Conservation (phyloP, 2,113 vertebrate species). For the Piprites chloris region DNA sequence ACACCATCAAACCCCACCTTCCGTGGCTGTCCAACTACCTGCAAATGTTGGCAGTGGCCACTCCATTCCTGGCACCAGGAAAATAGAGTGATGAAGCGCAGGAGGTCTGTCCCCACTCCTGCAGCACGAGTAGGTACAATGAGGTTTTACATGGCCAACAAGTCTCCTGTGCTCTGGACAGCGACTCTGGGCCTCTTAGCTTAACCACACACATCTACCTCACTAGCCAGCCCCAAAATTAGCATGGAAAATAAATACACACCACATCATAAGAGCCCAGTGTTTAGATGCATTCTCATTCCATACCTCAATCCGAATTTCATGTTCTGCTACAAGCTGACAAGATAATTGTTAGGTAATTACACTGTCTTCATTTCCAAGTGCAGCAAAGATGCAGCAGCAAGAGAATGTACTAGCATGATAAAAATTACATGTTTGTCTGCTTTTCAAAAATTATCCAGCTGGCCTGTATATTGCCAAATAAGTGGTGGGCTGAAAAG, state of each 20-base stretch:
- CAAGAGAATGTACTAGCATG: conserved; percentile 37
- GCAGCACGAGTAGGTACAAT: accelerated
- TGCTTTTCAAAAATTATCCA: neutral
- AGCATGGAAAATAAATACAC: neutral
- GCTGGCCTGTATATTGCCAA: neutral
- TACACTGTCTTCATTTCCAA: conserved; percentile 58
- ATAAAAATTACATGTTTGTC: neutral
- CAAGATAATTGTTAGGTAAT: conserved; percentile 66
- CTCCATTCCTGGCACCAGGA: neutral
- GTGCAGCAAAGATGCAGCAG: conserved; percentile 4
- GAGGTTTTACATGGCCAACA: neutral
- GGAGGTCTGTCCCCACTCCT: neutral
- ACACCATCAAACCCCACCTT: neutral
- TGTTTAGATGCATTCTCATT: neutral
- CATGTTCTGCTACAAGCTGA: neutral
- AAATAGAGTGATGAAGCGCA: neutral
- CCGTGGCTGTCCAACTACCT: neutral
- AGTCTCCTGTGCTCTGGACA: neutral
- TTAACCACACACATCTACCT: neutral
- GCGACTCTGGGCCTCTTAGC: neutral
- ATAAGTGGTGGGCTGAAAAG: neutral
- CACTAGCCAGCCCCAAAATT: neutral
- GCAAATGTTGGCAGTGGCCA: neutral
- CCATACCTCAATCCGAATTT: neutral
- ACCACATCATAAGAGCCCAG: neutral